Evolutionary conservation across 2,797 vertebrate genomes (phyloP), one percentile per base, ranked within the genome.

Genomic region (Acanthurus lineatus): DNA sequence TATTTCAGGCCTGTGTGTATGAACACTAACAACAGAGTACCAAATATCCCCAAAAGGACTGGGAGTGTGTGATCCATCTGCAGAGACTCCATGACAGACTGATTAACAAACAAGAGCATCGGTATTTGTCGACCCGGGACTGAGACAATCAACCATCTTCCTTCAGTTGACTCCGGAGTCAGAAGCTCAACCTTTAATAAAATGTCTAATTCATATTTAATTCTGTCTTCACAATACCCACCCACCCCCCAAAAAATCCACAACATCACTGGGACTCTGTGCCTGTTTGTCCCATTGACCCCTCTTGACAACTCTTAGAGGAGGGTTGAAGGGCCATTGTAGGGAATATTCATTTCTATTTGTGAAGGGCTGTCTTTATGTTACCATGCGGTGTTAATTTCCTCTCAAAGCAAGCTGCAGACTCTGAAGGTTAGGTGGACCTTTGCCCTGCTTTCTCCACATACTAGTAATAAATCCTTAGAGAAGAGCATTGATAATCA

Each of bases 401-500:
- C 1, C 14, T 68, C 47, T 40, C 63, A 44, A 44, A 71, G 53
- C 20, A 42, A 77, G 63, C 44, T 4, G 67, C 68, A 52, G 15
- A 44, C 49, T 70, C 47, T n/a, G 22, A 62, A 54, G 19, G n/a
- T 62, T 52, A 58, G 38, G 5, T 20, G 35, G 47, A 54, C 53
- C 45, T 44, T 17, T 52, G 22, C 19, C 49, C 35, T 42, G 19
- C 68, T 20, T 32, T 67, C 68, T 68, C 52, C 40, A 68, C 73
- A 48, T 28, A 12, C 69, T 25, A 9, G 51, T 62, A 32, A 75
- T 84, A 88, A 75, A 86, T 80, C 67, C 70, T 44, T 20, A 40
- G 38, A 45, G 28, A 19, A 51, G 66, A 76, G 81, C 79, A 63
- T 76, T 74, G 64, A 42, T 62, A 60, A 86, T 92, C 76, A 56